These are phyloP conservation scores for Musca vetustissima DNA, from an alignment of 1,140 invertebrate species.

Conservation along the genomic window DNA sequence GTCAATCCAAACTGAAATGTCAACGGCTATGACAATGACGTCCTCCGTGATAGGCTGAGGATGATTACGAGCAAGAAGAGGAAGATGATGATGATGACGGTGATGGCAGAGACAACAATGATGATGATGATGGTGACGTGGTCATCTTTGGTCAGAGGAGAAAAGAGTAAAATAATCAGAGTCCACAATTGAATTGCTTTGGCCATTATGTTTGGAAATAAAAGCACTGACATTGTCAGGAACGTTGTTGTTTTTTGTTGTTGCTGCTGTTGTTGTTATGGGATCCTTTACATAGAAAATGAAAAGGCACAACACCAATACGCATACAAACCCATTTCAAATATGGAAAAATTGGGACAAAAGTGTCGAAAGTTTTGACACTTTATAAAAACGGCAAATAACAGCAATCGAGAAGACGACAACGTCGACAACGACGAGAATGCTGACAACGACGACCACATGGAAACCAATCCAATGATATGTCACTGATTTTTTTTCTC, in stretches of 20 bases:
- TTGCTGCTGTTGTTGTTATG: background rate
- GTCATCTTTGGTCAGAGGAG: background rate
- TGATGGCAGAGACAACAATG: too few relatives aligned
- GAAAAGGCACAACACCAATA: background rate
- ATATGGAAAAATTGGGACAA: slow-evolving; percentile 20
- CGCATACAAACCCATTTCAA: background rate
- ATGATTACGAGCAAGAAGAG: too few relatives aligned
- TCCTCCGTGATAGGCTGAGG: too few relatives aligned
- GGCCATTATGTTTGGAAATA: slow-evolving; percentile 1
- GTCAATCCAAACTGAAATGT: too few relatives aligned
- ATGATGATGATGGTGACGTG: too few relatives aligned
- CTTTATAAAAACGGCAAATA: background rate
- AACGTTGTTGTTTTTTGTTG: too few relatives aligned
- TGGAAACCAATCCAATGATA: background rate
- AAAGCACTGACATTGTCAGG: background rate
- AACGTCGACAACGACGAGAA: too few relatives aligned
- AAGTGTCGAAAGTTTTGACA: slow-evolving; percentile 19
- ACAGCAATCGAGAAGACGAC: background rate
- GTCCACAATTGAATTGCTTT: slow-evolving; percentile 7
- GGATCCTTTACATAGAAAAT: slow-evolving; percentile 9
- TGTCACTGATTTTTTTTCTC: background rate
- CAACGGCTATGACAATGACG: too few relatives aligned
- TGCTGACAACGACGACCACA: background rate
- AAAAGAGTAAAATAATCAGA: background rate
- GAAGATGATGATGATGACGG: too few relatives aligned